phyloP scores from a whole-genome alignment of 2,113 vertebrate genomes.

The Chamaetylas fuelleborni region DNA sequence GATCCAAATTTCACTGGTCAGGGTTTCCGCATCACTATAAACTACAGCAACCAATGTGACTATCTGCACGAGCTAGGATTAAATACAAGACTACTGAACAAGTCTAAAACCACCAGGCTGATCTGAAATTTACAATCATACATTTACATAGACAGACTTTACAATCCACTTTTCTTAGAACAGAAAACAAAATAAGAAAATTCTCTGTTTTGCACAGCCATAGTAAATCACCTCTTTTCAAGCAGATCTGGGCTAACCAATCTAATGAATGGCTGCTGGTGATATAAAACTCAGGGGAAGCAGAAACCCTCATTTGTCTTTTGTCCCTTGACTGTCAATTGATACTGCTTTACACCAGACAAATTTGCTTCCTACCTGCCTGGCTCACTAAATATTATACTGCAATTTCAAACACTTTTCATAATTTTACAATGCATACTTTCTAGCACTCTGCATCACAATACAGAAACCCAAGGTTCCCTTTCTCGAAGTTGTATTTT shows the following conservation, averaged over 20 bases:
- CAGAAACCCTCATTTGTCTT: not conserved
- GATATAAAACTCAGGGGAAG: not conserved
- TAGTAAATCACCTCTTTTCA: not conserved
- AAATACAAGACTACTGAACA: not conserved
- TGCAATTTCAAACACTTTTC: not conserved
- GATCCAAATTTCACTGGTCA: not conserved
- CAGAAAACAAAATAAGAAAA: not conserved
- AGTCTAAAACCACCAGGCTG: not conserved
- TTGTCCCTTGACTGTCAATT: not conserved
- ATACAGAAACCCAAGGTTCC: not conserved
- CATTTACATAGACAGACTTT: not conserved
- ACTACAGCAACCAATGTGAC: not conserved
- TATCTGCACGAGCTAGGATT: not conserved
- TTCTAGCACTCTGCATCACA: not conserved
- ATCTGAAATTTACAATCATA: not conserved
- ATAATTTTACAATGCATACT: not conserved
- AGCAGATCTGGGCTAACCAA: not conserved
- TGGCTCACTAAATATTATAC: not conserved
- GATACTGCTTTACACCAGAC: not conserved
- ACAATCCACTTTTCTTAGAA: not conserved
- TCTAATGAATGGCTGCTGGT: not conserved
- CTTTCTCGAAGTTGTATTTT: not conserved
- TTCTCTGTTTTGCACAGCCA: not conserved
- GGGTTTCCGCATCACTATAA: not conserved
- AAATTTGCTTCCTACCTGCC: not conserved